These are phyloP conservation scores for Syngnathus typhle DNA, from an alignment of 2,113 vertebrate species.

Conservation along the genomic window DNA sequence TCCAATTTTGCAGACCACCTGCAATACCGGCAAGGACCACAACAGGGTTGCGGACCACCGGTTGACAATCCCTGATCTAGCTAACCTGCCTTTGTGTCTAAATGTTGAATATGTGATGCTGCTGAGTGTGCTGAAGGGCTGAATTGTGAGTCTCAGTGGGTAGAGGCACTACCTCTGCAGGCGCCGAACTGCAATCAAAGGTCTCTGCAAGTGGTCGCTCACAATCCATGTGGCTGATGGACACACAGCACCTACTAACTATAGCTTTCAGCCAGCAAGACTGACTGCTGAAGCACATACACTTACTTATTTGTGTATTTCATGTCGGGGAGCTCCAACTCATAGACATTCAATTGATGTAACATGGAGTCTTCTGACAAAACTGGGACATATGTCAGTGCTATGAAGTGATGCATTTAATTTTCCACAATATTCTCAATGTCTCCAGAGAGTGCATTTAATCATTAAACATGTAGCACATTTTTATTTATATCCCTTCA, in stretches of 20 bases:
- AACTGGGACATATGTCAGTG: conserved; percentile 17
- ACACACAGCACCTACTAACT: background rate
- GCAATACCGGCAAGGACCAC: too few relatives aligned
- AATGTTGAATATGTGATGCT: conserved; percentile 6
- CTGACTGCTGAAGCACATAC: conserved; percentile 7
- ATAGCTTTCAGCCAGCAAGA: background rate
- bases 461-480: conserved; percentile 5
- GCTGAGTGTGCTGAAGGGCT: conserved; percentile 15
- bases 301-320: background rate
- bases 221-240: conserved; percentile 2
- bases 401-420: conserved; percentile 17
- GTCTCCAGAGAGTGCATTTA: conserved; percentile 11
- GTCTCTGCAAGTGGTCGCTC: conserved; percentile 9
- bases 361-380: conserved; percentile 27
- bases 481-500: conserved; percentile 23
- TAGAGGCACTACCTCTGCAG: conserved; percentile 15
- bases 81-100: conserved; percentile 8
- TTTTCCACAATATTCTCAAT: background rate
- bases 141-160: conserved; percentile 17
- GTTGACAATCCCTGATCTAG: background rate
- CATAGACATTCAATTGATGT: conserved; percentile 22
- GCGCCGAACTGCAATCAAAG: conserved; percentile 35
- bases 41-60: too few relatives aligned
- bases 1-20: too few relatives aligned
- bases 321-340: background rate